A percentile compares a stretch with the other conserved stretches of the same genome.
phyloP scores from a whole-genome alignment of 2,888 invertebrate species.

The Ecdyonurus torrentis region DNA sequence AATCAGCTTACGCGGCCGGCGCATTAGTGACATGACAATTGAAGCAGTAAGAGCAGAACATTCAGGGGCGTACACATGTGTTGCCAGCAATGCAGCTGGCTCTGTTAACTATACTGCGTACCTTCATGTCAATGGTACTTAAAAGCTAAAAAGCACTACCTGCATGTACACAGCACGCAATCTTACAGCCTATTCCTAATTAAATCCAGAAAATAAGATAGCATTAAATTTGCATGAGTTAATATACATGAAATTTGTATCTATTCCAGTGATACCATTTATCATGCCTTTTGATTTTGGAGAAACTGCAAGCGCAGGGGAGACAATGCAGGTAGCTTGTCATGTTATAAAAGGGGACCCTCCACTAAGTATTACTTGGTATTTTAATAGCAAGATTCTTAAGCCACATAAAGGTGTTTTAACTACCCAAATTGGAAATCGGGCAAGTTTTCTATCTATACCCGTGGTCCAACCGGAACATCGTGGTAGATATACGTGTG shows the following conservation, averaged over 20 bases:
- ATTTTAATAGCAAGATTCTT: slow-evolving; percentile 25
- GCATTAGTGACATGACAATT: slow-evolving; percentile 46
- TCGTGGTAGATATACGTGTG: slow-evolving; percentile 38
- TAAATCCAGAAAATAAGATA: too few relatives aligned
- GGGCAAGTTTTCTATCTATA: slow-evolving; percentile 3
- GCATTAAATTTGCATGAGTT: too few relatives aligned
- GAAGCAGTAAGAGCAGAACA: slow-evolving; percentile 49
- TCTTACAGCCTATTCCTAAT: background rate
- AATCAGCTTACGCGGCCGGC: slow-evolving; percentile 34
- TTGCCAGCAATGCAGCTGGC: slow-evolving; percentile 53
- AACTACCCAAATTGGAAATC: background rate
- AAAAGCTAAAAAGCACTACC: too few relatives aligned
- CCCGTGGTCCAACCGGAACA: background rate
- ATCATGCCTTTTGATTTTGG: slow-evolving; percentile 17
- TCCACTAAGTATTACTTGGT: slow-evolving; percentile 27
- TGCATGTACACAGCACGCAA: background rate
- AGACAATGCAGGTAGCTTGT: slow-evolving; percentile 20
- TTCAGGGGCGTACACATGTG: slow-evolving; percentile 54
- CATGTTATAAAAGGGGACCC: slow-evolving; percentile 22
- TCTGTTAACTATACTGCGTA: slow-evolving; percentile 47
- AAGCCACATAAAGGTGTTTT: background rate
- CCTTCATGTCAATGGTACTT: slow-evolving; percentile 52
- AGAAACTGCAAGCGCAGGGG: slow-evolving; percentile 17
- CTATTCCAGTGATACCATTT: slow-evolving; percentile 2
- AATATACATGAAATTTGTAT: too few relatives aligned